phyloP scores from a whole-genome alignment of 2,797 vertebrate genomes.

The Columba guinea region DNA sequence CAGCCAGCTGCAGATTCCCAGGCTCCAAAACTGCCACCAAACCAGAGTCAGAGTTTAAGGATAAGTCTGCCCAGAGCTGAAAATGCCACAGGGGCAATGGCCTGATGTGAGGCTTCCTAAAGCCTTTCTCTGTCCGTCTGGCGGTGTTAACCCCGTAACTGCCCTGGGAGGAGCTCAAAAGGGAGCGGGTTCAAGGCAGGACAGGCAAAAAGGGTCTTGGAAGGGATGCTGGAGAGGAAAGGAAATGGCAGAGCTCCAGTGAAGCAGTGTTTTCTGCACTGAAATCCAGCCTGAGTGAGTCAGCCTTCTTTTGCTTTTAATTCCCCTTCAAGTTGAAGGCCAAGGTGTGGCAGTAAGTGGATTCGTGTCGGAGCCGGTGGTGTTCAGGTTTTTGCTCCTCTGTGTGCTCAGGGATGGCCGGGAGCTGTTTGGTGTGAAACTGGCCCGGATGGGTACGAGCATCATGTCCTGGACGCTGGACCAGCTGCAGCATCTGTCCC shows the following conservation, averaged over 20 bases:
- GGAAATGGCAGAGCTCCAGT: not conserved
- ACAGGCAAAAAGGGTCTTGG: not conserved
- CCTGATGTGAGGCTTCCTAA: not conserved
- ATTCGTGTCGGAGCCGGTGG: not conserved
- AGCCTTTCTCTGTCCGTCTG: not conserved
- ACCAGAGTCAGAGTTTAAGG: not conserved
- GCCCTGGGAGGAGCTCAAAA: fast-evolving
- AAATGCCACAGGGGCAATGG: not conserved
- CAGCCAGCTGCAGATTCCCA: not conserved
- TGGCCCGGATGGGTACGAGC: not conserved
- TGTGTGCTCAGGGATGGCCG: not conserved
- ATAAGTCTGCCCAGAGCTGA: not conserved
- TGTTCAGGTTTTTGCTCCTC: not conserved
- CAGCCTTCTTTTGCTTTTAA: not conserved
- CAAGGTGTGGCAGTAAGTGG: not conserved
- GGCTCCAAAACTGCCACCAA: not conserved
- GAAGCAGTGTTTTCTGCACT: not conserved
- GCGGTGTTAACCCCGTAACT: not conserved
- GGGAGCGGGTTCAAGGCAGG: not conserved
- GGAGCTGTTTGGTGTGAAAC: not conserved
- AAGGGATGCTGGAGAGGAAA: not conserved
- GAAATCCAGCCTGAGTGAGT: not conserved
- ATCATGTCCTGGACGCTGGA: not conserved
- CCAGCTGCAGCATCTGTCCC: not conserved
- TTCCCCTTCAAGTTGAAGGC: not conserved